Percentiles rank a stretch among this genome's conserved stretches.
Conservation (phyloP, 2,113 vertebrate species). For the Trachemys scripta region DNA sequence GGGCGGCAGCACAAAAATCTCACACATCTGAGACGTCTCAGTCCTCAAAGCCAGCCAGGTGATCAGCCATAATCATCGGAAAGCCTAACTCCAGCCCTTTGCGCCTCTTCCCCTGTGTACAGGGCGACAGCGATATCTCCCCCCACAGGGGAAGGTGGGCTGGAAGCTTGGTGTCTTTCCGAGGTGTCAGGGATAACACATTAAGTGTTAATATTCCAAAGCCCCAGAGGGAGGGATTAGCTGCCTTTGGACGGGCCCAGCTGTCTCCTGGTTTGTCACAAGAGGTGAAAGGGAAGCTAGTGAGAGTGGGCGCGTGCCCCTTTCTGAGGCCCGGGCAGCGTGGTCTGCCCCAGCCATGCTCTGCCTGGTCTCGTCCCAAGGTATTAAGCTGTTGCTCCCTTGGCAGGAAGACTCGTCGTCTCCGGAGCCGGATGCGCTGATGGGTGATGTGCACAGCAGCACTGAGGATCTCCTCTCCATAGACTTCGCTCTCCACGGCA, state of each 20-base stretch:
- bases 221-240: not conserved
- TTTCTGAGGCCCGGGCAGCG: not conserved
- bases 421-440: slow-evolving; percentile 77
- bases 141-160: too few relatives aligned
- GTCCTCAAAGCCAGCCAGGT: not conserved
- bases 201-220: not conserved
- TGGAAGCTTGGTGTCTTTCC: not conserved
- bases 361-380: not conserved
- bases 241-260: not conserved
- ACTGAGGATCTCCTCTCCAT: slow-evolving; percentile 85
- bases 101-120: not conserved
- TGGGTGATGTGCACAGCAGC: slow-evolving; percentile 78
- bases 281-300: not conserved
- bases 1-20: not conserved
- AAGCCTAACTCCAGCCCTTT: not conserved
- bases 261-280: not conserved
- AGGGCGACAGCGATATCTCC: not conserved
- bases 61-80: not conserved
- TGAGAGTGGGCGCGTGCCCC: rapidly evolving
- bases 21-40: too few relatives aligned
- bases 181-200: not conserved
- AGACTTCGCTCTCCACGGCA: slow-evolving; percentile 82
- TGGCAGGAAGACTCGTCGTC: slow-evolving; percentile 81
- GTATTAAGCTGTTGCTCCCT: not conserved
- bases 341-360: not conserved